Evolutionary conservation across 2,797 vertebrate species (phyloP), one percentile per base, ranked within the genome.

Genomic region (Bradypus variegatus): DNA sequence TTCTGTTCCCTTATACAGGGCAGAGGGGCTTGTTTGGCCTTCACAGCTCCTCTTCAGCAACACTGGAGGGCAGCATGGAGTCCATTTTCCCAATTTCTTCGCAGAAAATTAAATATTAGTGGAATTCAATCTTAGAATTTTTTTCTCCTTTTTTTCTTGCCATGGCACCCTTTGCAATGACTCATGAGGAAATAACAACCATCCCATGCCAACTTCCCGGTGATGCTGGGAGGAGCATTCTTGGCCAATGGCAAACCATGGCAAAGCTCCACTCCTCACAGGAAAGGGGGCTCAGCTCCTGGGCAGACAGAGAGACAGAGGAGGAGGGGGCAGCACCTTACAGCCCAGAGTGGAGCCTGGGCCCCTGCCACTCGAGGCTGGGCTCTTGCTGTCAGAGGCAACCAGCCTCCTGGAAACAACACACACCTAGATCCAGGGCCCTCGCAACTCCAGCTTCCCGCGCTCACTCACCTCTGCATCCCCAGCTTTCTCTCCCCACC

Each of bases 11-110:
- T 33, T 41, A 1, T 21, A 4, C 8, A 6, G n/a, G 13, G 29
- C 41, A 8, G 1, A 48, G 27, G 62, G 15, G 7, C 23, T 31
- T 36, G 6, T 3, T 60, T 15, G 75, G 19, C 4, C 45, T 18
- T 14, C 27, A 14, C 12, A 0, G 3, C 72, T 90, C 79, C 81
- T 82, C 70, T 36, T n/a, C 19, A 65, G 60, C 62, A 64, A 27
- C 90, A 77, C 89, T 85, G 18, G 94, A 73, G 92, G 87, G 90
- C 92, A 93, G 84, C 84, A 76, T 33, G 23, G 58, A 82, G 84
- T 80, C 79, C 19, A 12, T 2, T 11, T 18, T 83, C 38, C 38
- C n/a, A 15, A 11, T 83, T 50, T 86, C 76, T 62, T 48, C 48
- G 19, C 27, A 48, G 75, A 70, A 92, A 72, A 75, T n/a, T 41